These are phyloP conservation scores for Cottus gobio DNA, from an alignment of 2,113 vertebrate genomes.

Conservation along the genomic window DNA sequence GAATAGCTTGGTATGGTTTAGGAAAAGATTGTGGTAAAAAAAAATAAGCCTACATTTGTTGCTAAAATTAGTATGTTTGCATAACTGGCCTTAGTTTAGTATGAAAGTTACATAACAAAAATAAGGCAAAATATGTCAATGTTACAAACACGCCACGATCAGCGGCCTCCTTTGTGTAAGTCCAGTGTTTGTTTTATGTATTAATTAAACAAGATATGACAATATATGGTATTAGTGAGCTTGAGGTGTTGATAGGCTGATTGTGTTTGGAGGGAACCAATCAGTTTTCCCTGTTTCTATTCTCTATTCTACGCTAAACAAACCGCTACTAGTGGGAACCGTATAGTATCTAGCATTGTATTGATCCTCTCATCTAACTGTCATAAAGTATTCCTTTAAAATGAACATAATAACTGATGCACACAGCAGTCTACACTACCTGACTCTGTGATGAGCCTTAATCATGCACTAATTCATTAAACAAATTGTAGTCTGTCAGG, in stretches of 20 bases:
- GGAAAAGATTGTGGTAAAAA: too few relatives aligned
- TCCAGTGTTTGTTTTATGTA: not conserved
- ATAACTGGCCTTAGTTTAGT: not conserved
- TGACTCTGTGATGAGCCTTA: slow-evolving; percentile 31
- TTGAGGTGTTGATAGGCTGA: not conserved
- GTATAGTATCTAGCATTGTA: not conserved
- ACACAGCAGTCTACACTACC: slow-evolving; percentile 22
- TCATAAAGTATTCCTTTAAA: not conserved
- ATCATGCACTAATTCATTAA: slow-evolving; percentile 30
- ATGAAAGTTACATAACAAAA: not conserved
- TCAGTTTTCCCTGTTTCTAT: not conserved
- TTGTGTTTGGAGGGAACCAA: not conserved
- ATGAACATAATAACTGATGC: slow-evolving; percentile 26
- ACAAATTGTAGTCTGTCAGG: slow-evolving; percentile 30
- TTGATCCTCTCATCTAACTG: not conserved
- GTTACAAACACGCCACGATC: not conserved
- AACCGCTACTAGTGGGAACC: not conserved
- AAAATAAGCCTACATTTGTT: too few relatives aligned
- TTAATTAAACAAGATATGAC: not conserved
- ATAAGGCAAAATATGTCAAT: too few relatives aligned
- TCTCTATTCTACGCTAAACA: not conserved
- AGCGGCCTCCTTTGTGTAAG: too few relatives aligned
- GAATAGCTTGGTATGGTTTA: too few relatives aligned
- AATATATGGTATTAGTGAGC: not conserved
- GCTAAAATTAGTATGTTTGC: too few relatives aligned